Evolutionary conservation across 92 coral and sea anemone species (phyloP).

Genomic region (Isaurus tuberculatus): DNA sequence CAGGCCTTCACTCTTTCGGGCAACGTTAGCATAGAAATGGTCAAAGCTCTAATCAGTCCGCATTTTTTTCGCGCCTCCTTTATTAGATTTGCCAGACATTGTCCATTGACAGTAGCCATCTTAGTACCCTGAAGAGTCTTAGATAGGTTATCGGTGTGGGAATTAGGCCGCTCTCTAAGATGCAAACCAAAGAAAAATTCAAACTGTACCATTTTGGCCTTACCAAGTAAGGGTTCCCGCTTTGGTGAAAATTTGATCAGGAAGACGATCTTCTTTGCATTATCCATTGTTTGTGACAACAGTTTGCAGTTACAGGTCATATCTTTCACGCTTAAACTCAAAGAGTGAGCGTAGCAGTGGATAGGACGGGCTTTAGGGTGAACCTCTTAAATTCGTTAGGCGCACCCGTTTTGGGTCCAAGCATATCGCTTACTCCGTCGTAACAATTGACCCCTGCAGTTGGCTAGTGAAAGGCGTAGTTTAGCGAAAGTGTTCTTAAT

Average conservation of each 20-base stretch:
- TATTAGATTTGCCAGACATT: conserved; percentile 39
- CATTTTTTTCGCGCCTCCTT: conserved; percentile 30
- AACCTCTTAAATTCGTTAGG: conserved; percentile 68
- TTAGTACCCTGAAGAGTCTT: conserved; percentile 38
- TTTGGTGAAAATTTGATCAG: conserved; percentile 62
- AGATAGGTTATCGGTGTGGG: conserved; percentile 27
- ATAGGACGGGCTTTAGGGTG: conserved; percentile 82
- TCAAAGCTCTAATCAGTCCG: conserved; percentile 51
- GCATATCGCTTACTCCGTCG: conserved; percentile 82
- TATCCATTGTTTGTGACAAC: conserved; percentile 54
- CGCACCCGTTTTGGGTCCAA: conserved; percentile 67
- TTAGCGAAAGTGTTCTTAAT: conserved; percentile 57
- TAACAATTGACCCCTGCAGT: conserved; percentile 75
- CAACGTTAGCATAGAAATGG: conserved; percentile 14
- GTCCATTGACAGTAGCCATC: conserved; percentile 43
- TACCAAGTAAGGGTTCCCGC: conserved; percentile 44
- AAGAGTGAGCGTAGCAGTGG: conserved; percentile 76
- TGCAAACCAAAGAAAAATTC: conserved; percentile 1
- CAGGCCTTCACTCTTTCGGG: conserved; percentile 21
- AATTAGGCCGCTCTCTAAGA: background rate
- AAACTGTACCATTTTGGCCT: conserved; percentile 39
- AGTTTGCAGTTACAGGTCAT: conserved; percentile 47
- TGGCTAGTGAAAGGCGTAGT: conserved; percentile 59
- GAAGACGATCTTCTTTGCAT: conserved; percentile 52
- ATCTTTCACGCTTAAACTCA: conserved; percentile 74